Conservation (phyloP, 2,797 vertebrate genomes). For the Apodemus agrarius region DNA sequence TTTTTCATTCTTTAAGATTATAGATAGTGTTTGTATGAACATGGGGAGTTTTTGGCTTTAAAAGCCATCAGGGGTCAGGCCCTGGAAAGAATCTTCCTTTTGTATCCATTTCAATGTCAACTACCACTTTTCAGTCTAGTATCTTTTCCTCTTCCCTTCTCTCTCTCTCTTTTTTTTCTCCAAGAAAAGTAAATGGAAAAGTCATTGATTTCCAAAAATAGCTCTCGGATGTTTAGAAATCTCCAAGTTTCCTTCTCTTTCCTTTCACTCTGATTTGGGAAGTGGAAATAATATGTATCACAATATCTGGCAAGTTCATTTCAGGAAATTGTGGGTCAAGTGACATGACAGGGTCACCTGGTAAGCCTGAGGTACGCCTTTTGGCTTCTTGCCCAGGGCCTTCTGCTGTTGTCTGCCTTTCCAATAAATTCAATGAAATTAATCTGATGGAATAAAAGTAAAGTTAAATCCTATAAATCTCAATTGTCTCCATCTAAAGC, state of each 20-base stretch:
- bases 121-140: slow-evolving; percentile 10
- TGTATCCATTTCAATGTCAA: slow-evolving; percentile 49
- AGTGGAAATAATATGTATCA: slow-evolving; percentile 37
- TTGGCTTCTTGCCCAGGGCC: neutral
- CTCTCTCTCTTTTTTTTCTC: neutral
- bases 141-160: slow-evolving; percentile 2
- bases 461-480: slow-evolving; percentile 23
- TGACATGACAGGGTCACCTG: neutral
- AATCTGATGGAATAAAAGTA: slow-evolving; percentile 15
- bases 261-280: slow-evolving; percentile 64
- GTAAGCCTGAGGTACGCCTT: neutral
- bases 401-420: slow-evolving; percentile 47
- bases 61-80: neutral
- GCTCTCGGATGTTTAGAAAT: slow-evolving; percentile 72
- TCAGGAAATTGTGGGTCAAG: slow-evolving; percentile 25
- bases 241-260: slow-evolving; percentile 68
- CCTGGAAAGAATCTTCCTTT: slow-evolving; percentile 46
- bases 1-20: slow-evolving; percentile 61
- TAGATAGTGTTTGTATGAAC: slow-evolving; percentile 37
- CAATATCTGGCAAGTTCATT: slow-evolving; percentile 37
- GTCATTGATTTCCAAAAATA: slow-evolving; percentile 78
- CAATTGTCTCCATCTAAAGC: neutral
- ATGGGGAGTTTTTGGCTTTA: slow-evolving; percentile 2
- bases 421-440: neutral
- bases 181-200: slow-evolving; percentile 78